phyloP scores from a whole-genome alignment of 2,888 invertebrate species.

The Lycaena phlaeas region DNA sequence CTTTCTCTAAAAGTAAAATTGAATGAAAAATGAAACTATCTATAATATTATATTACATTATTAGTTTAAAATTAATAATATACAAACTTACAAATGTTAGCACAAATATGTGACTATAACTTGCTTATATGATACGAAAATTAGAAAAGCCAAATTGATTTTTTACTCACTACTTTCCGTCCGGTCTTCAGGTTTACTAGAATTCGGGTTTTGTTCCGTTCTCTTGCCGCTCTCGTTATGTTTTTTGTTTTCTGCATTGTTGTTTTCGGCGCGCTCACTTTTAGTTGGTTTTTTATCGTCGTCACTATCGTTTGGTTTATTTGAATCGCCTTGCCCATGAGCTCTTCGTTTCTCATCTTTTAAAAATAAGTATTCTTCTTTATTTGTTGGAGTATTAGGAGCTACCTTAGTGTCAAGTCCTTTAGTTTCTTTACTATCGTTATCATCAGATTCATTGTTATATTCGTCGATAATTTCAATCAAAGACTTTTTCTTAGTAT shows the following conservation, averaged over 20 bases:
- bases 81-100: too few relatives aligned
- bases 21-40: too few relatives aligned
- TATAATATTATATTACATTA: too few relatives aligned
- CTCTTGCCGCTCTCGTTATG: not conserved
- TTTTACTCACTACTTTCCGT: not conserved
- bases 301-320: too few relatives aligned
- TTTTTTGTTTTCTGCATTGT: not conserved
- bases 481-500: slow-evolving; percentile 38
- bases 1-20: slow-evolving; percentile 10
- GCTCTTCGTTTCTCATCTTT: slow-evolving; percentile 1
- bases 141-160: too few relatives aligned
- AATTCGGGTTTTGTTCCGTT: not conserved
- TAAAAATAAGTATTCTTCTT: not conserved
- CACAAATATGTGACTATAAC: too few relatives aligned
- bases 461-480: slow-evolving; percentile 26
- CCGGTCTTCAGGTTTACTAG: not conserved
- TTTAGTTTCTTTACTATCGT: slow-evolving; percentile 11
- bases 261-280: not conserved
- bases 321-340: too few relatives aligned
- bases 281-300: not conserved
- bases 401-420: slow-evolving; percentile 2
- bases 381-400: slow-evolving; percentile 3
- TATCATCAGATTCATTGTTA: slow-evolving; percentile 4
- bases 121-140: too few relatives aligned
- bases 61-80: too few relatives aligned